Evolutionary conservation across 1,140 invertebrate species (phyloP).

Genomic region (Drosophila murphyi): DNA sequence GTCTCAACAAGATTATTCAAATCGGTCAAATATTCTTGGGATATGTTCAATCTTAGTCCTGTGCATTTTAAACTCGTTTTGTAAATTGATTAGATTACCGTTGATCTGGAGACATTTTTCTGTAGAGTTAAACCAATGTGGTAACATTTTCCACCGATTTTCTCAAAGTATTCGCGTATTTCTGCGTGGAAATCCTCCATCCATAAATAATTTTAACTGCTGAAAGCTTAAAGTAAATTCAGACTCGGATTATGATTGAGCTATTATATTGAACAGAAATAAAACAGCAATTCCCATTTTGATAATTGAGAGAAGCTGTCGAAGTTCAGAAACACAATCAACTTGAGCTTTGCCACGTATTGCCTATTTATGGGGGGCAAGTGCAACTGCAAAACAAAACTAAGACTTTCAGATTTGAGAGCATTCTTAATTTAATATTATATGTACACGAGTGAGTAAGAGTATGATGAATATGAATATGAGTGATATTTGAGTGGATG

Average conservation of each 20-base stretch:
- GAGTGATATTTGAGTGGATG: neutral
- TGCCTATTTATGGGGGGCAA: conserved; percentile 1
- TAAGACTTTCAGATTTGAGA: no score
- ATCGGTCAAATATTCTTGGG: conserved; percentile 28
- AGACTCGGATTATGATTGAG: neutral
- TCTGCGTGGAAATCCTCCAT: neutral
- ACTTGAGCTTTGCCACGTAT: neutral
- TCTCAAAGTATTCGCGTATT: conserved; percentile 1
- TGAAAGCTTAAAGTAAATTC: no score
- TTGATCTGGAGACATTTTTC: conserved; percentile 15
- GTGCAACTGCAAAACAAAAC: neutral
- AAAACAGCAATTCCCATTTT: conserved; percentile 16
- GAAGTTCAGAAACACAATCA: conserved; percentile 3
- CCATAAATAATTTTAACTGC: no score
- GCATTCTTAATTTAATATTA: no score
- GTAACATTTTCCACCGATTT: conserved; percentile 18
- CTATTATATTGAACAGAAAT: neutral
- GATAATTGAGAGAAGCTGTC: neutral
- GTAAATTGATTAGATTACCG: conserved; percentile 24
- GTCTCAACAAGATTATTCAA: conserved; percentile 13
- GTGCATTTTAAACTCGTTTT: neutral
- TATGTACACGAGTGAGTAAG: no score
- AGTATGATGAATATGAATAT: no score
- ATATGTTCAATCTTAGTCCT: neutral
- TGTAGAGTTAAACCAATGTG: neutral